A percentile compares a stretch with the other conserved stretches of the same genome.
Conservation (phyloP, 2,888 invertebrate genomes). For the Punctoribates punctum region DNA sequence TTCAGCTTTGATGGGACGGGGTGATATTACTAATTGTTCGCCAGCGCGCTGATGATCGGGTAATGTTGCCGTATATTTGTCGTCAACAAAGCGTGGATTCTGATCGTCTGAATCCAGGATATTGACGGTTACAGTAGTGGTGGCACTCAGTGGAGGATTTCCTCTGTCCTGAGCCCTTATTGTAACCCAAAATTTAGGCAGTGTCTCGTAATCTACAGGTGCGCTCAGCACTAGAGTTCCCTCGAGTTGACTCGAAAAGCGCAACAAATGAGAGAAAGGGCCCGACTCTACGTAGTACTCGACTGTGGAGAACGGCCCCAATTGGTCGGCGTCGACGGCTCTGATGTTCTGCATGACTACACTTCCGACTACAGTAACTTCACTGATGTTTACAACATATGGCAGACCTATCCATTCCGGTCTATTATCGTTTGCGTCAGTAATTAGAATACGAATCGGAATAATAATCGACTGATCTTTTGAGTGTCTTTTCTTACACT, state of each 20-base stretch:
- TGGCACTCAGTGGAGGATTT: conserved; percentile 69
- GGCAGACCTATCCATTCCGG: conserved; percentile 77
- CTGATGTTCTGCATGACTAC: conserved; percentile 69
- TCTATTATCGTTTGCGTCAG: conserved; percentile 86
- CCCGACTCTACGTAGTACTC: conserved; percentile 76
- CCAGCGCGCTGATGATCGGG: conserved; percentile 53
- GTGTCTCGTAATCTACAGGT: conserved; percentile 75
- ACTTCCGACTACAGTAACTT: conserved; percentile 63
- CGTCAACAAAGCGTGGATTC: conserved; percentile 74
- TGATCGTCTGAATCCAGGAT: conserved; percentile 87
- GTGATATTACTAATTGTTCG: conserved; percentile 53
- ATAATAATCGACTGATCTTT: conserved; percentile 61
- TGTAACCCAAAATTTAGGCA: conserved; percentile 71
- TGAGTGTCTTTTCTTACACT: conserved; percentile 60
- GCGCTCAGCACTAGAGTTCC: conserved; percentile 74
- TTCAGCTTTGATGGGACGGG: conserved; percentile 55
- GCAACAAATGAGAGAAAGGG: conserved; percentile 74
- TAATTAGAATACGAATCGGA: conserved; percentile 76
- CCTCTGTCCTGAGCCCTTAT: conserved; percentile 71
- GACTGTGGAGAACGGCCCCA: conserved; percentile 80
- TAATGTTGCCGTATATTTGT: conserved; percentile 68
- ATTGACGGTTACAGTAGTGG: conserved; percentile 69
- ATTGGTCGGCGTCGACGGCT: conserved; percentile 78
- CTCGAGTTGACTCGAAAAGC: conserved; percentile 78
- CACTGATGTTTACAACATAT: conserved; percentile 75